phyloP scores from a whole-genome alignment of 2,888 invertebrate species.

The Danaus chrysippus region DNA sequence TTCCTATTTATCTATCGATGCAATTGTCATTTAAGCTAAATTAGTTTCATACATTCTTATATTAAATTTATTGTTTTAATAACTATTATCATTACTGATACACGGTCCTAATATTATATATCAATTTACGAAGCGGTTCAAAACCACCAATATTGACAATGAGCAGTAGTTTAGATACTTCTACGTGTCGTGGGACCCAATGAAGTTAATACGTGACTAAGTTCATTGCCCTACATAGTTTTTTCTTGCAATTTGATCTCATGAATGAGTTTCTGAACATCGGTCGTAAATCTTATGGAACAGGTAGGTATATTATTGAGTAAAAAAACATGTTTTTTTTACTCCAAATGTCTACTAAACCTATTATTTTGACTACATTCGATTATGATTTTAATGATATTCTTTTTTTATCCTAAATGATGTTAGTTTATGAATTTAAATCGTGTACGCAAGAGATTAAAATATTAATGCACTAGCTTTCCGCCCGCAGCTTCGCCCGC shows the following conservation, averaged over 20 bases:
- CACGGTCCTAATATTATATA: constrained; percentile 23
- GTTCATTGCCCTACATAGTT: constrained; percentile 68
- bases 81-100: too few relatives aligned
- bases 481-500: too few relatives aligned
- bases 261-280: constrained; percentile 71
- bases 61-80: too few relatives aligned
- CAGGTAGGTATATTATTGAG: constrained; percentile 49
- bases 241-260: constrained; percentile 72
- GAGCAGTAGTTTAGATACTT: constrained; percentile 75
- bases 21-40: too few relatives aligned
- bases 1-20: too few relatives aligned
- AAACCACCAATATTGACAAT: constrained; percentile 75
- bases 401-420: constrained; percentile 54
- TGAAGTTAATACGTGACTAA: constrained; percentile 71
- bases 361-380: constrained; percentile 3
- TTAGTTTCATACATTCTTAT: too few relatives aligned
- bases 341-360: constrained; percentile 15
- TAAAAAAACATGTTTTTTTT: constrained; percentile 24
- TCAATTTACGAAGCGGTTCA: constrained; percentile 70
- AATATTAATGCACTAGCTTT: too few relatives aligned
- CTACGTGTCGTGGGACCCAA: constrained; percentile 69
- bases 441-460: too few relatives aligned
- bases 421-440: constrained; percentile 72
- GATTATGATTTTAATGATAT: too few relatives aligned
- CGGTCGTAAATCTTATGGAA: constrained; percentile 54